Percentiles rank a stretch among this genome's conserved stretches.
Evolutionary conservation across 2,888 invertebrate genomes (phyloP).

Genomic region (Diarsia brunnea): DNA sequence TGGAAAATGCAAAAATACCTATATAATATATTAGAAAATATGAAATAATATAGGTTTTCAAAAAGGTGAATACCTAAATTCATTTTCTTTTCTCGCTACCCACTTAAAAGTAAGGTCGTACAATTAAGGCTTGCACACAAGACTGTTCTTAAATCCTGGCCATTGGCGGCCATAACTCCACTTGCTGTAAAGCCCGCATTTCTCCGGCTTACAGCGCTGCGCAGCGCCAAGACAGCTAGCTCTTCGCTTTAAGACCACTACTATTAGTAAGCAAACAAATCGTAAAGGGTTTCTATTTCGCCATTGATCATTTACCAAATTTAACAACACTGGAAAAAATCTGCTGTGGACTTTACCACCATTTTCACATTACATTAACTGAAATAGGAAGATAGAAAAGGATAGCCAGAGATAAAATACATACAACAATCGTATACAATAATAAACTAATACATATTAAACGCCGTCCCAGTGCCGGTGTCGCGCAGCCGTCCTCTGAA

Average conservation of each 20-base stretch:
- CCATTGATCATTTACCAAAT: no score
- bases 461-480: no score
- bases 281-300: not conserved
- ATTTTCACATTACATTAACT: not conserved
- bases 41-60: not conserved
- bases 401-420: no score
- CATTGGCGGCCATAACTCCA: slow-evolving; percentile 23
- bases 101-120: not conserved
- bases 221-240: slow-evolving; percentile 22
- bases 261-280: slow-evolving; percentile 20
- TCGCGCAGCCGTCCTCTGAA: no score
- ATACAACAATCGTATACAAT: no score
- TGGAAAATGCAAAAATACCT: not conserved
- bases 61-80: not conserved
- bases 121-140: slow-evolving; percentile 16
- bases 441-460: no score
- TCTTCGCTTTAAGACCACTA: slow-evolving; percentile 11
- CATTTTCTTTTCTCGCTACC: not conserved
- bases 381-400: no score
- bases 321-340: not conserved
- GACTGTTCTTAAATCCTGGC: slow-evolving; percentile 31
- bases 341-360: not conserved
- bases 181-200: slow-evolving; percentile 49
- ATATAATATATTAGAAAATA: not conserved
- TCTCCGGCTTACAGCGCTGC: slow-evolving; percentile 41